Base-by-base conservation (phyloP, 2,888 invertebrate species). In the Tenthredo mesomela region DNA sequence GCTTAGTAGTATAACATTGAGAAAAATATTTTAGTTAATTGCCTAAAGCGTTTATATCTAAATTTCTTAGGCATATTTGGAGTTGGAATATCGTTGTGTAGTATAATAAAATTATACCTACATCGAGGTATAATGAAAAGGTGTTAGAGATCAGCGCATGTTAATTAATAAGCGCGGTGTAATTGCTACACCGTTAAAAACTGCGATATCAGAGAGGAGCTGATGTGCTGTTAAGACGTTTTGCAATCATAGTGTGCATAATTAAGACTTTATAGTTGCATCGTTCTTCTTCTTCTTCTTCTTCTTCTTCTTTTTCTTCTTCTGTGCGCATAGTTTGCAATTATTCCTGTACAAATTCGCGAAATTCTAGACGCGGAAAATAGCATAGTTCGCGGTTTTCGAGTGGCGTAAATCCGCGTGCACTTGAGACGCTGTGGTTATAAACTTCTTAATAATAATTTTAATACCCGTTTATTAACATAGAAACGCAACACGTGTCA, bases 341-440 rank as follows among this genome's bases (percentile, higher is more conserved):
- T 90, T 91, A 92, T 91, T 91, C 90, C 89, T 90, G 89, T 90
- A 90, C 89, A 89, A 91, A 90, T 91, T 91, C 89, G 89, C 87
- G 88, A 89, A 89, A 89, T 90, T 89, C 87, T 50, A 82, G 88
- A 85, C 88, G 87, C 87, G 87, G 86, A 80, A 82, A 84, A 82
- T 84, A 85, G 83, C 86, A 86, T 80, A 86, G 87, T 85, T 54
- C 78, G 84, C 84, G 84, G 84, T 82, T 80, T 78, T 21, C 25
- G 47, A 50, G 71, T 71, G 75, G 71, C 43, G 85, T 43, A 71
- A 85, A 43, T 75, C 65, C 58, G 85, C 83, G 82, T 83, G 85
- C 73, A 85, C 85, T 85, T 85, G 85, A 85, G 21, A 82, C 47
- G 40, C 58, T 85, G 85, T 47, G 73, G 85, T 85, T 75, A 54